Percentiles rank a stretch among this genome's conserved stretches.
These are phyloP conservation scores for Drosophila bocqueti DNA, from an alignment of 1,140 invertebrate species.

Conservation along the genomic window DNA sequence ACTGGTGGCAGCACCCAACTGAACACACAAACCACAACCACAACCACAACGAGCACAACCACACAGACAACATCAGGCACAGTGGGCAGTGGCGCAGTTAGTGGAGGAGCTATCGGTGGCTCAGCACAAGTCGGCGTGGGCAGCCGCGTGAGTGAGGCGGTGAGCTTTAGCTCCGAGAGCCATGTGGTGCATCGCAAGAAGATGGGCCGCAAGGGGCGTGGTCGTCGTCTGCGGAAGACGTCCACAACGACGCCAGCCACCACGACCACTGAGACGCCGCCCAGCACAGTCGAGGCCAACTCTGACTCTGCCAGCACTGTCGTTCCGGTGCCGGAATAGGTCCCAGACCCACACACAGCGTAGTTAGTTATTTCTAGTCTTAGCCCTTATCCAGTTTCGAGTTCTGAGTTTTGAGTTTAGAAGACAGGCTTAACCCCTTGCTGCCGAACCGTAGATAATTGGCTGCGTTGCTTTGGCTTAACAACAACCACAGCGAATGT, in stretches of 20 bases:
- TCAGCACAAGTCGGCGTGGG: slow-evolving; percentile 17
- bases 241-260: slow-evolving; percentile 29
- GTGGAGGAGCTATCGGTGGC: slow-evolving; percentile 33
- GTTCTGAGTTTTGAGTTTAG: slow-evolving; percentile 8
- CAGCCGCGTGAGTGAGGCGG: slow-evolving; percentile 56
- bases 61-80: slow-evolving; percentile 25
- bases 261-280: slow-evolving; percentile 20
- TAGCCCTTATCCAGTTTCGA: slow-evolving; percentile 49
- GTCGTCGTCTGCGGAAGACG: slow-evolving; percentile 45
- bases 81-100: slow-evolving; percentile 26
- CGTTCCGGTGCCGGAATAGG: slow-evolving; percentile 24
- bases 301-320: slow-evolving; percentile 16
- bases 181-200: slow-evolving; percentile 77
- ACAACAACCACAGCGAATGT: slow-evolving; percentile 23
- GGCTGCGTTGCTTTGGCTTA: slow-evolving; percentile 69
- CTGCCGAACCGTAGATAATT: slow-evolving; percentile 73
- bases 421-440: slow-evolving; percentile 21
- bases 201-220: slow-evolving; percentile 57
- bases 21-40: background rate
- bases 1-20: background rate
- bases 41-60: background rate
- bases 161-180: slow-evolving; percentile 69
- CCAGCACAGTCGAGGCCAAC: slow-evolving; percentile 29
- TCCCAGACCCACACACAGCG: slow-evolving; percentile 9
- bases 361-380: slow-evolving; percentile 83